Conservation (phyloP, 2,113 vertebrate species). For the Diadophis punctatus region DNA sequence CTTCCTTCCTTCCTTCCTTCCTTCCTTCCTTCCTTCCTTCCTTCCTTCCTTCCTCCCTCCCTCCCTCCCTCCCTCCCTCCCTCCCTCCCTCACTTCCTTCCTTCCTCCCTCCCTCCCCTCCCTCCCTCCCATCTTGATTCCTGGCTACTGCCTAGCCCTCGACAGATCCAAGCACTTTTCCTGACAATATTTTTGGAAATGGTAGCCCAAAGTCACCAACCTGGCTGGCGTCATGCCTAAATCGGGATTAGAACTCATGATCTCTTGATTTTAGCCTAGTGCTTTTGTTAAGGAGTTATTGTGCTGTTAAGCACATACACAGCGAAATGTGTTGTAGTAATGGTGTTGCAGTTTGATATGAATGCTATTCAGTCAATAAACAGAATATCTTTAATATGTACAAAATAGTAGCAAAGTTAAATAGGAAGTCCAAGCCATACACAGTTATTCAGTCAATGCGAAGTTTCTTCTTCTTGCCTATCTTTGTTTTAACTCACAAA, state of each 20-base stretch:
- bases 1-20: neutral
- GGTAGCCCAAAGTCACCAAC: neutral
- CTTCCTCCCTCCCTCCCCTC: neutral
- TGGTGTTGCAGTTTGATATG: too few relatives aligned
- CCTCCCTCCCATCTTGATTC: neutral
- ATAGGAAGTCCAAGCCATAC: too few relatives aligned
- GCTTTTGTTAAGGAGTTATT: too few relatives aligned
- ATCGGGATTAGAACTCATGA: neutral
- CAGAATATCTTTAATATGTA: too few relatives aligned
- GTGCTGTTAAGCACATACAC: too few relatives aligned
- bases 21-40: neutral
- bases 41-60: neutral
- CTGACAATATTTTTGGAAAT: neutral
- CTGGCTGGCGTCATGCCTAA: neutral
- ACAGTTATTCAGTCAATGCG: too few relatives aligned
- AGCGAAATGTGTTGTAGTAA: too few relatives aligned
- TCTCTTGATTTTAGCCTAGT: neutral
- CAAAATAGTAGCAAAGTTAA: too few relatives aligned
- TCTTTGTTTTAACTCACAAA: too few relatives aligned
- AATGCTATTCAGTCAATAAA: too few relatives aligned
- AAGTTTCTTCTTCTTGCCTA: too few relatives aligned
- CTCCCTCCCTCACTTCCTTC: too few relatives aligned
- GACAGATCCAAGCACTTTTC: neutral
- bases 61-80: neutral
- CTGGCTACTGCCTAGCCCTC: neutral